A percentile compares a stretch with the other conserved stretches of the same genome.
Evolutionary conservation across 2,113 vertebrate genomes (phyloP).

Genomic region (Stigmatopora argus): DNA sequence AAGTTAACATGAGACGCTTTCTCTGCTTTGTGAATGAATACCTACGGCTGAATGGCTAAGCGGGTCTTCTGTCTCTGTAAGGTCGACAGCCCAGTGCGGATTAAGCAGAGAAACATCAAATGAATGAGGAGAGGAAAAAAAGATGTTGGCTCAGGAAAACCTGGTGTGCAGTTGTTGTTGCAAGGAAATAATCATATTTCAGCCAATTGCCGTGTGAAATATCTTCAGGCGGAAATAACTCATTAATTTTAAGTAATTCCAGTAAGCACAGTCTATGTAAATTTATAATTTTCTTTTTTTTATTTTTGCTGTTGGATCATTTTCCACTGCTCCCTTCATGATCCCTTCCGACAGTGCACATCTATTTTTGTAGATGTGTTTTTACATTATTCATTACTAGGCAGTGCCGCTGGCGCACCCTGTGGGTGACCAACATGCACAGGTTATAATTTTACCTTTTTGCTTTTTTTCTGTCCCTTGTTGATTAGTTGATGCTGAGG

Average conservation of each 20-base stretch:
- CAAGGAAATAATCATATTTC: conserved; percentile 33
- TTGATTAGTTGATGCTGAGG: background rate
- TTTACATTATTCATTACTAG: conserved; percentile 21
- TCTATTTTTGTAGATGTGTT: conserved; percentile 16
- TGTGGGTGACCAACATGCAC: conserved; percentile 12
- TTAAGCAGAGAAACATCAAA: conserved; percentile 51
- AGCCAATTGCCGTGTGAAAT: conserved; percentile 21
- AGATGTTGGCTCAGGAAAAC: conserved; percentile 42
- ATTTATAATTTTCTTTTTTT: background rate
- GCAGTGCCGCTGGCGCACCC: conserved; percentile 11
- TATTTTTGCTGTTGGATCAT: background rate
- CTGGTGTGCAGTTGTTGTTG: conserved; percentile 39
- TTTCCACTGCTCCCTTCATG: background rate
- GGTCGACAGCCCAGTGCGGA: conserved; percentile 58
- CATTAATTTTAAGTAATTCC: conserved; percentile 17
- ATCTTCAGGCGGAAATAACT: conserved; percentile 16
- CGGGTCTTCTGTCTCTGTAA: conserved; percentile 54
- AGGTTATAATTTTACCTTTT: conserved; percentile 11
- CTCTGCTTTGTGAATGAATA: conserved; percentile 48
- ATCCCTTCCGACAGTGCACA: background rate
- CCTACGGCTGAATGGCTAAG: conserved; percentile 49
- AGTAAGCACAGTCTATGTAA: background rate
- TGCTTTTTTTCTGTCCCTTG: background rate
- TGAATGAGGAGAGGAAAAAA: conserved; percentile 36
- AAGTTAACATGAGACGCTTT: conserved; percentile 45